These are phyloP conservation scores for Hemistola chrysoprasaria DNA, from an alignment of 2,888 invertebrate species.

Conservation along the genomic window DNA sequence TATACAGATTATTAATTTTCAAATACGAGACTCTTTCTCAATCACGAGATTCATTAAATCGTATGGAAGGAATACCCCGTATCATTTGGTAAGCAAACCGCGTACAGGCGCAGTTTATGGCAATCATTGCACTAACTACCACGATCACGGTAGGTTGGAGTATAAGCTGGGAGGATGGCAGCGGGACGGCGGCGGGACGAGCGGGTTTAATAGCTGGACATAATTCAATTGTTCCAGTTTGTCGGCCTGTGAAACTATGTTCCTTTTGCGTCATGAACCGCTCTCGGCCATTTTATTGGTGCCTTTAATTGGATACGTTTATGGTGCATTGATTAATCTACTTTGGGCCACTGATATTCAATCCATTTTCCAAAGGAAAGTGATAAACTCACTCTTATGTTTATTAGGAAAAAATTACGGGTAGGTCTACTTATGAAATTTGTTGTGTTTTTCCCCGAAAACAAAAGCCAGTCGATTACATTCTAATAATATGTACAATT, in stretches of 20 bases:
- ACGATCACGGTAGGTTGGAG: slow-evolving; percentile 45
- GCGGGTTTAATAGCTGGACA: slow-evolving; percentile 64
- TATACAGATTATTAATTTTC: no score
- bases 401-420: no score
- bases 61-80: slow-evolving; percentile 7
- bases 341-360: no score
- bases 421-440: no score
- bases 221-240: slow-evolving; percentile 72
- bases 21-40: neutral
- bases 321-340: slow-evolving; percentile 11
- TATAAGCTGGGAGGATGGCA: neutral
- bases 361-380: no score
- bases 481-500: no score
- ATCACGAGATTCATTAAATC: slow-evolving; percentile 16
- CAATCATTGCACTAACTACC: slow-evolving; percentile 40
- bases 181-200: slow-evolving; percentile 27
- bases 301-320: slow-evolving; percentile 14
- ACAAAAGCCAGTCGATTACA: no score
- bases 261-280: slow-evolving; percentile 50
- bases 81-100: slow-evolving; percentile 37
- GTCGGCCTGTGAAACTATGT: slow-evolving; percentile 64
- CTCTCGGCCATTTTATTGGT: slow-evolving; percentile 32
- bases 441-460: no score
- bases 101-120: slow-evolving; percentile 22
- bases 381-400: no score